phyloP scores from a whole-genome alignment of 1,140 invertebrate species.

The Dysdera silvatica region DNA sequence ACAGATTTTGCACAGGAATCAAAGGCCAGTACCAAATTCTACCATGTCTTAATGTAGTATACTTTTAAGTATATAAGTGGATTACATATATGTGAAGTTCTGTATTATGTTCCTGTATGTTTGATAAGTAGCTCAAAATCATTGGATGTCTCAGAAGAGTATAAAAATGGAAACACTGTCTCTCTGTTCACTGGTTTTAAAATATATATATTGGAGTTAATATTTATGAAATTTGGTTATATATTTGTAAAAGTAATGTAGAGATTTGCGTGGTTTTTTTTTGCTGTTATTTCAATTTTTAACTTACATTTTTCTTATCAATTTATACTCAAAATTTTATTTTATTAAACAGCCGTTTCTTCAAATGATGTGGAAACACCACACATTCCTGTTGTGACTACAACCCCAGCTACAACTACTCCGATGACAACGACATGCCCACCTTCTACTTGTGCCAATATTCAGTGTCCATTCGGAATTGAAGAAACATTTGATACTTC shows the following conservation, averaged over 20 bases:
- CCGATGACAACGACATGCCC: slow-evolving; percentile 12
- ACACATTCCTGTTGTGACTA: neutral
- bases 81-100: neutral
- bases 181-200: neutral
- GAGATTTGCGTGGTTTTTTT: no score
- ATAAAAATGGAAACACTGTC: neutral
- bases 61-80: neutral
- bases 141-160: neutral
- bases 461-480: slow-evolving; percentile 63
- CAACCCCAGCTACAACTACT: neutral
- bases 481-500: slow-evolving; percentile 56
- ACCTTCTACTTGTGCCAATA: slow-evolving; percentile 35
- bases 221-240: no score
- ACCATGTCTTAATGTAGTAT: neutral
- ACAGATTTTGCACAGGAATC: slow-evolving; percentile 55
- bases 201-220: no score
- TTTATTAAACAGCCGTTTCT: neutral
- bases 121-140: neutral
- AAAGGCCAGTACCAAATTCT: slow-evolving; percentile 40
- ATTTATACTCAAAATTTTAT: neutral
- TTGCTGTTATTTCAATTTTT: no score
- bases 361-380: neutral
- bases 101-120: neutral
- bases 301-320: no score
- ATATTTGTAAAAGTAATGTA: no score